Evolutionary conservation across 2,888 invertebrate species (phyloP).

Genomic region (Odontomyia ornata): DNA sequence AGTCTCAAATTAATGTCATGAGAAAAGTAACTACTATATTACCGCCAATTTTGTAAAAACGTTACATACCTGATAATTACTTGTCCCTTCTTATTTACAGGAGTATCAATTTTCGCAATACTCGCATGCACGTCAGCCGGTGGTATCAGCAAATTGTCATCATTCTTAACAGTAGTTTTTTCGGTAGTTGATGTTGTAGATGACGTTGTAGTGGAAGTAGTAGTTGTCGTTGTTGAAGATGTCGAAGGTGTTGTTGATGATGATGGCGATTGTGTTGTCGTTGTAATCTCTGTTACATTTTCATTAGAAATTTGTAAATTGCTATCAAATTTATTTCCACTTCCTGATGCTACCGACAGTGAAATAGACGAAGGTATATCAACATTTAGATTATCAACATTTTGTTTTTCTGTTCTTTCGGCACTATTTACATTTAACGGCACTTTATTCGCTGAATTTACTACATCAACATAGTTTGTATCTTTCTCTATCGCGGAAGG

Average conservation of each 20-base stretch:
- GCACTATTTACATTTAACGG: background rate
- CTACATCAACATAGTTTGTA: background rate
- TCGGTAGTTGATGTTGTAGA: conserved; percentile 17
- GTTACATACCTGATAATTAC: conserved; percentile 51
- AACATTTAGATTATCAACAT: background rate
- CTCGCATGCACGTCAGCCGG: conserved; percentile 59
- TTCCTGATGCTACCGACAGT: conserved; percentile 26
- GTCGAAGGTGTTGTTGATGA: conserved; percentile 20
- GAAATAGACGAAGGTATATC: conserved; percentile 35
- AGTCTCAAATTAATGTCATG: too few relatives aligned
- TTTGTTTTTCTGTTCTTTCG: background rate
- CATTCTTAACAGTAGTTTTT: background rate
- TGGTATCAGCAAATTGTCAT: conserved; percentile 48
- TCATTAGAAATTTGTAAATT: conserved; percentile 12
- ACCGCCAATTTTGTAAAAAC: background rate
- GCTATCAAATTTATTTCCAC: conserved; percentile 28
- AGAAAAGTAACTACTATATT: too few relatives aligned
- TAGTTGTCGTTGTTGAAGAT: background rate
- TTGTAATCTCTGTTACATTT: background rate
- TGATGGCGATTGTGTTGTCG: background rate
- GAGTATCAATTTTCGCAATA: conserved; percentile 50
- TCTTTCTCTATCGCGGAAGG: background rate
- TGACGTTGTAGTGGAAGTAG: conserved; percentile 30
- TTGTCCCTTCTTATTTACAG: conserved; percentile 49
- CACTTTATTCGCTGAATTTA: background rate